These are phyloP conservation scores for Graphium colonna DNA, from an alignment of 2,888 invertebrate species.

Conservation along the genomic window DNA sequence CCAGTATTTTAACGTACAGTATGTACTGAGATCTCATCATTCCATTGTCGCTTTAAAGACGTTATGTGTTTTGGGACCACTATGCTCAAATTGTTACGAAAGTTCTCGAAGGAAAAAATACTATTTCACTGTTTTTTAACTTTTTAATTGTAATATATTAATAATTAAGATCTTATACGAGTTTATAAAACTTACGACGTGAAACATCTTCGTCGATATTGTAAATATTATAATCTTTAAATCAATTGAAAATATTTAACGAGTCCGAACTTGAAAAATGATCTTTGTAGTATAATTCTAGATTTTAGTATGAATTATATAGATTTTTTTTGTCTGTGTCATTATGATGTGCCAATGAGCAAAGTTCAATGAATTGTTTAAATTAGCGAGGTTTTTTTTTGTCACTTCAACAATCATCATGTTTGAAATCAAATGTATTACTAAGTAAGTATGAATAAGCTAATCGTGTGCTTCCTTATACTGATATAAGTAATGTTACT, in stretches of 20 bases:
- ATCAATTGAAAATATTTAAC: constrained; percentile 39
- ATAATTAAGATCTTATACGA: constrained; percentile 40
- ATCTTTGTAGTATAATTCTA: constrained; percentile 61
- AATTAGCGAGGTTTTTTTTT: constrained; percentile 20
- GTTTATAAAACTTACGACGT: constrained; percentile 46
- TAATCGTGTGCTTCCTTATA: constrained; percentile 68
- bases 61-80: constrained; percentile 50
- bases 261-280: constrained; percentile 51
- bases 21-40: constrained; percentile 71
- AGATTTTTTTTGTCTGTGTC: constrained; percentile 59
- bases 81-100: constrained; percentile 56
- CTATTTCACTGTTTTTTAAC: too few species aligned
- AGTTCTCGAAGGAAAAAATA: constrained; percentile 20
- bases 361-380: constrained; percentile 35
- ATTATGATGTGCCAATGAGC: constrained; percentile 73
- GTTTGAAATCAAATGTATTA: constrained; percentile 6
- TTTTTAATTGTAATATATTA: constrained; percentile 49
- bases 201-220: constrained; percentile 42
- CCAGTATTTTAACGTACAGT: constrained; percentile 25
- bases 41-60: constrained; percentile 65
- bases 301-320: constrained; percentile 35
- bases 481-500: constrained; percentile 27
- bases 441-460: constrained; percentile 45
- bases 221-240: constrained; percentile 47
- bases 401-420: constrained; percentile 8